Conservation (phyloP, 2,113 vertebrate species). For the Thomomys bottae region DNA sequence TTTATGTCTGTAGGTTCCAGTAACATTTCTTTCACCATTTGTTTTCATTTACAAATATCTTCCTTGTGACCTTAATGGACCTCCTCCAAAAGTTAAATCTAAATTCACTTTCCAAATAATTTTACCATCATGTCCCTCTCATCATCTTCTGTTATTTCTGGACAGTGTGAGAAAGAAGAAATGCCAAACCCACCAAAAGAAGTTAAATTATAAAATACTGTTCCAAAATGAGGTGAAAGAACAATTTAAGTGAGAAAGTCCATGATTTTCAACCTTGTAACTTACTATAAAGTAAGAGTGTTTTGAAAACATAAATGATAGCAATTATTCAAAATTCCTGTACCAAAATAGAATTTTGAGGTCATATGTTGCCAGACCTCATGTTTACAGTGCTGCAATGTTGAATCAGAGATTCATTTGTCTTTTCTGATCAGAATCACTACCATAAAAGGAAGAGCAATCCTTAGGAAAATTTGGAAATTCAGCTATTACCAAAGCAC, state of each 20-base stretch:
- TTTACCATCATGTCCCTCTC: neutral
- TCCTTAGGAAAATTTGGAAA: neutral
- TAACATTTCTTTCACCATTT: slow-evolving; percentile 1
- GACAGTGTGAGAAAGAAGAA: neutral
- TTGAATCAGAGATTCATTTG: neutral
- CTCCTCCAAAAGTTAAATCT: neutral
- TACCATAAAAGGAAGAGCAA: neutral
- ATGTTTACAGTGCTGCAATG: neutral
- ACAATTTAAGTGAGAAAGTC: neutral
- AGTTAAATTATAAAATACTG: neutral
- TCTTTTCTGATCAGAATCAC: neutral
- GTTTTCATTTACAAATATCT: neutral
- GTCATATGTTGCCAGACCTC: neutral
- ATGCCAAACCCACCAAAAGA: slow-evolving; percentile 17
- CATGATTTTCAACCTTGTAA: neutral
- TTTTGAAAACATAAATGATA: slow-evolving; percentile 35
- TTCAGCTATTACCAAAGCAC: slow-evolving; percentile 7
- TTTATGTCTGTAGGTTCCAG: too few relatives aligned
- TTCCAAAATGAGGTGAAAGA: neutral
- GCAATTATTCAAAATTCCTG: neutral
- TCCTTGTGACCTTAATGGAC: neutral
- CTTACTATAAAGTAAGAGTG: neutral
- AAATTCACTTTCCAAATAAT: slow-evolving; percentile 2
- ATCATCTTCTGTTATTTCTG: neutral
- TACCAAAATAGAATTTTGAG: neutral